phyloP scores from a whole-genome alignment of 2,113 vertebrate species.

The Atrichornis clamosus region DNA sequence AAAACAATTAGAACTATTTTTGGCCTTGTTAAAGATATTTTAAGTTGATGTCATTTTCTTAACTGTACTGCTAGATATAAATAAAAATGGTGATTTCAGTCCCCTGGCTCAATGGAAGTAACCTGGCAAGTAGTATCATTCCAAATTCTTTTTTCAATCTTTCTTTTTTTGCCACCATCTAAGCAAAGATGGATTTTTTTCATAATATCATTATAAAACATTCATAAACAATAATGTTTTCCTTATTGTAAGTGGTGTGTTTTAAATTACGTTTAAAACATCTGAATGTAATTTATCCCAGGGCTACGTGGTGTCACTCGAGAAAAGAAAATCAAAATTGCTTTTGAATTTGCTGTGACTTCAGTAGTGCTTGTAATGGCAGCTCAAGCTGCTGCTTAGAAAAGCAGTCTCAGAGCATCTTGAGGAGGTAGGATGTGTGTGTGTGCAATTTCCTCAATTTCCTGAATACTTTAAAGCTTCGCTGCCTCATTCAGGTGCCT shows the following conservation, averaged over 20 bases:
- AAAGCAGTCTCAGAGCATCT: not conserved
- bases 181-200: constrained; percentile 30
- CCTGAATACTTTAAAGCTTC: not conserved
- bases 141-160: not conserved
- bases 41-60: not conserved
- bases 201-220: not conserved
- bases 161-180: not conserved
- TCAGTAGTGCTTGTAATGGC: not conserved
- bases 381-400: not conserved
- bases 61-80: not conserved
- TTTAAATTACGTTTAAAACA: constrained; percentile 19
- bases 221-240: constrained; percentile 16
- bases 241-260: not conserved
- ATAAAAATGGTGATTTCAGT: not conserved
- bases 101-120: not conserved
- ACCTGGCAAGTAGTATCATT: not conserved
- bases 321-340: not conserved
- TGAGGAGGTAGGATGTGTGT: not conserved
- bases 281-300: not conserved
- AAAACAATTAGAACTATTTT: not conserved
- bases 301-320: not conserved
- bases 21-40: not conserved
- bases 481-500: not conserved
- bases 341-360: constrained; percentile 6
- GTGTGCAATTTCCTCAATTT: not conserved